These are phyloP conservation scores for Vimba vimba DNA, from an alignment of 2,113 vertebrate species.

Conservation along the genomic window DNA sequence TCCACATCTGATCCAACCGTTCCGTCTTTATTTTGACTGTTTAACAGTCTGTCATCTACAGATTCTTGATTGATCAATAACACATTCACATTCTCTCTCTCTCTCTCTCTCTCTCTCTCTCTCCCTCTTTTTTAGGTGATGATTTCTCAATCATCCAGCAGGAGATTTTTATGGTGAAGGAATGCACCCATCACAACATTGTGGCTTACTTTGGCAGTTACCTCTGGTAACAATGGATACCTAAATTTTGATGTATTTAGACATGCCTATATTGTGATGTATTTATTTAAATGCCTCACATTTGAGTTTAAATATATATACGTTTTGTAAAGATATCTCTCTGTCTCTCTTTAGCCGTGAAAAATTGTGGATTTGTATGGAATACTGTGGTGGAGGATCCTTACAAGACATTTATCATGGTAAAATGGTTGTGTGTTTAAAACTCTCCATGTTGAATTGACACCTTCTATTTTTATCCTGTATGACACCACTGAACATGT, in stretches of 20 bases:
- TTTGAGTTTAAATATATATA: background rate
- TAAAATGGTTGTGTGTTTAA: conserved; percentile 3
- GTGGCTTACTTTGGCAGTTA: conserved; percentile 99
- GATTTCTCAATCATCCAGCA: conserved; percentile 99
- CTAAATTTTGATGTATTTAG: background rate
- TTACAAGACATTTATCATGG: conserved; percentile 62
- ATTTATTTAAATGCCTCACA: background rate
- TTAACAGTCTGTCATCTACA: background rate
- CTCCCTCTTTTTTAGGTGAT: conserved; percentile 83
- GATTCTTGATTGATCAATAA: background rate
- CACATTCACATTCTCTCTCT: background rate
- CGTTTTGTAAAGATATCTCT: background rate
- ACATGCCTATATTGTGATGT: background rate
- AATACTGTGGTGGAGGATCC: conserved; percentile 60
- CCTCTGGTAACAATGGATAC: conserved; percentile 84
- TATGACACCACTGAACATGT: background rate
- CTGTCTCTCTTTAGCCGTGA: conserved; percentile 50
- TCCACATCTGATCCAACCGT: background rate
- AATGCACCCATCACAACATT: conserved; percentile 97
- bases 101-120: conserved; percentile 34
- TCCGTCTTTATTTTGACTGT: background rate
- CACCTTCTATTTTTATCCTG: background rate
- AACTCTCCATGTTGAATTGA: background rate
- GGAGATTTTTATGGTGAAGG: conserved; percentile 99
- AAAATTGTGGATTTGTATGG: conserved; percentile 62